Evolutionary conservation across 2,888 invertebrate species (phyloP).

Genomic region (Dilophus febrilis): DNA sequence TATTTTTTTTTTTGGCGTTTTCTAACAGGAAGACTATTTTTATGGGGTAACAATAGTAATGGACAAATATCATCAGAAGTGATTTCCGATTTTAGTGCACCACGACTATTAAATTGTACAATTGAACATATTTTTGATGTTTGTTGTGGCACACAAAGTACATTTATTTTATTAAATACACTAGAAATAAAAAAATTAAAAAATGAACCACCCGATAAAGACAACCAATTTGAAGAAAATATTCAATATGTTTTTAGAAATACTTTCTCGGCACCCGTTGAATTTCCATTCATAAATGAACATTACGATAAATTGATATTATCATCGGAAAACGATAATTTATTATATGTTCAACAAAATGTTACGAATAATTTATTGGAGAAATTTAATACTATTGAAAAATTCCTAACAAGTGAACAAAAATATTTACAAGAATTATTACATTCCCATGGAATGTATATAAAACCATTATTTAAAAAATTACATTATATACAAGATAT

Average conservation of each 20-base stretch:
- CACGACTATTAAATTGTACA: slow-evolving; percentile 33
- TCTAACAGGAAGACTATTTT: slow-evolving; percentile 42
- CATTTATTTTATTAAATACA: slow-evolving; percentile 20
- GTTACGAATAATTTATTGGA: too few species aligned
- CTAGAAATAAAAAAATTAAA: background rate
- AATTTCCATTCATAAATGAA: too few species aligned
- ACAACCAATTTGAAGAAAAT: background rate
- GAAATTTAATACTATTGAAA: too few species aligned
- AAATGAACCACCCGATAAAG: background rate
- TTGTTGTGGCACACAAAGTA: slow-evolving; percentile 28
- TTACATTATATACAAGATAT: slow-evolving; percentile 37
- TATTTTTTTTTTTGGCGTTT: background rate
- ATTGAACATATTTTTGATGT: slow-evolving; percentile 24
- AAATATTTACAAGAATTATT: slow-evolving; percentile 52
- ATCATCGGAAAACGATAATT: background rate
- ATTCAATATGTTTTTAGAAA: background rate
- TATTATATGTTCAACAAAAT: too few species aligned
- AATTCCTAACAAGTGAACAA: slow-evolving; percentile 40
- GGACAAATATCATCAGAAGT: slow-evolving; percentile 48
- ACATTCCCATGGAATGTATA: slow-evolving; percentile 40
- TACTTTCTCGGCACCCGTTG: too few species aligned
- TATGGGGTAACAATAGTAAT: slow-evolving; percentile 65
- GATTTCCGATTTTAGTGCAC: slow-evolving; percentile 47
- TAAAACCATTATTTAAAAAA: slow-evolving; percentile 48
- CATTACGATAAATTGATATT: too few species aligned